phyloP scores from a whole-genome alignment of 35 echinoderm and acorn worm genomes.

The Ptychodera flava region DNA sequence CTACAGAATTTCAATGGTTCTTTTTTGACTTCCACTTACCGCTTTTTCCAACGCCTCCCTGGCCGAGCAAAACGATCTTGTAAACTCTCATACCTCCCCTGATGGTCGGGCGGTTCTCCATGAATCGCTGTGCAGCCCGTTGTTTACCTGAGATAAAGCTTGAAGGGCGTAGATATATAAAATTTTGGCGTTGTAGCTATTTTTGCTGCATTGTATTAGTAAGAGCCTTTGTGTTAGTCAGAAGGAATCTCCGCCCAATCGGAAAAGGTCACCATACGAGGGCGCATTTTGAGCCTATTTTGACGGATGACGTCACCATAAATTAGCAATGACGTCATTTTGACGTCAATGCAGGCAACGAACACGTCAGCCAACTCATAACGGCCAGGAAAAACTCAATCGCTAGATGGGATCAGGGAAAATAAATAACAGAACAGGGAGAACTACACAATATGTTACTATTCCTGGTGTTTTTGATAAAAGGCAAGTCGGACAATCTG shows the following conservation, averaged over 20 bases:
- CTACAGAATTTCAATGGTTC: no score
- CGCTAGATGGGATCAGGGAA: no score
- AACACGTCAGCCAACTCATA: no score
- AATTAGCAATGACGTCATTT: neutral
- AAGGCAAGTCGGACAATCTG: no score
- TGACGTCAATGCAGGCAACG: neutral
- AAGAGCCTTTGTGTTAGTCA: neutral
- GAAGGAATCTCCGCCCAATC: neutral
- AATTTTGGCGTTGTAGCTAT: neutral
- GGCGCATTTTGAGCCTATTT: neutral
- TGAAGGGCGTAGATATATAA: neutral
- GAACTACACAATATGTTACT: no score
- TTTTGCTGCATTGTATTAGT: neutral
- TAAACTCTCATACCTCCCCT: constrained; percentile 90
- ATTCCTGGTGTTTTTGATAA: no score
- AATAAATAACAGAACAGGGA: no score
- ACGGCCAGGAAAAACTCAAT: no score
- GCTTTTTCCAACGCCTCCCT: constrained; percentile 95
- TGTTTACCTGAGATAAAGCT: neutral
- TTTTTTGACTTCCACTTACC: constrained; percentile 37
- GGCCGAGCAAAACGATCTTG: constrained; percentile 90
- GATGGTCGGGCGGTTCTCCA: constrained; percentile 58
- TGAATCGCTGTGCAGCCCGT: neutral
- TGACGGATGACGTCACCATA: neutral
- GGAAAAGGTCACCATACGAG: neutral